Percentiles rank a stretch among this genome's conserved stretches.
Conservation (phyloP, 2,113 vertebrate genomes). For the Pionites leucogaster region DNA sequence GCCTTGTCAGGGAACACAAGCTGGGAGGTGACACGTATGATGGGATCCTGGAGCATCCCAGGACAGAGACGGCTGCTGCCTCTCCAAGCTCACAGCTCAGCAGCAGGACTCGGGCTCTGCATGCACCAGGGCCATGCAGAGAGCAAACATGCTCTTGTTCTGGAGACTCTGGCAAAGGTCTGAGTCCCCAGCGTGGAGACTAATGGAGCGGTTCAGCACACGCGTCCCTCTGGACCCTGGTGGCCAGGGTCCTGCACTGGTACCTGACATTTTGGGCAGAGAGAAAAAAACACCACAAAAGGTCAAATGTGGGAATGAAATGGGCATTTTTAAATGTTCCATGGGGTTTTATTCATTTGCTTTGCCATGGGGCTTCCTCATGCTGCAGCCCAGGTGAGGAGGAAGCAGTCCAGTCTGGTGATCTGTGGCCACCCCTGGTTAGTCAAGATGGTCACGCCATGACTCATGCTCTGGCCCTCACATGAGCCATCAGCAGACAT, state of each 20-base stretch:
- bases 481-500: conserved; percentile 27
- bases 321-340: background rate
- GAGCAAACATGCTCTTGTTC: background rate
- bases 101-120: background rate
- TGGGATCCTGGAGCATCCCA: background rate
- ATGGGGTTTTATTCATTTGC: background rate
- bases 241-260: background rate
- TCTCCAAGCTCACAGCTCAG: background rate
- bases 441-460: background rate
- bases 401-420: background rate
- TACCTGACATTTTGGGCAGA: fast-evolving
- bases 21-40: fast-evolving
- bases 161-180: background rate
- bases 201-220: background rate
- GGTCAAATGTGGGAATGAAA: background rate
- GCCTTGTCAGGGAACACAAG: background rate
- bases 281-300: background rate
- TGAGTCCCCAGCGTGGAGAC: fast-evolving
- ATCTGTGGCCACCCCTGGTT: background rate
- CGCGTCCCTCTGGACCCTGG: background rate
- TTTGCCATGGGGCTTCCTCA: background rate
- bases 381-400: background rate
- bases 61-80: fast-evolving
- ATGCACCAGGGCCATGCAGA: fast-evolving
- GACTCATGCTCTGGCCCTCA: background rate